Evolutionary conservation across 2,797 vertebrate genomes (phyloP), one percentile per base, ranked within the genome.

Genomic region (Peromyscus nudipes): DNA sequence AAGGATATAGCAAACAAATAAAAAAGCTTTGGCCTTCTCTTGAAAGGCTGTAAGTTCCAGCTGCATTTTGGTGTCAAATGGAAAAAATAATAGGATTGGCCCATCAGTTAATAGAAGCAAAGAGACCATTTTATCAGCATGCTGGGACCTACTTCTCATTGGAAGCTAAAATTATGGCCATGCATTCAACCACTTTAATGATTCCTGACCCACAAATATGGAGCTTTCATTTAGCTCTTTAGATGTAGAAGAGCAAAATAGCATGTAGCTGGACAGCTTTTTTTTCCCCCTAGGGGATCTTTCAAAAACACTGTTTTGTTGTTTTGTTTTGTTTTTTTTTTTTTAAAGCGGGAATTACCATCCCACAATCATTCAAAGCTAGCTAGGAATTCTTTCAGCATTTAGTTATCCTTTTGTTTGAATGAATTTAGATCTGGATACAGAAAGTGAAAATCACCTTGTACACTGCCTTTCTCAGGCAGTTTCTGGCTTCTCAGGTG

Each of bases 21-120:
- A 71, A 96, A 97, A 97, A 96, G 88, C 64, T 97, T 96, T 96
- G 85, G 13, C 84, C 64, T 93, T 92, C 69, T 85, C 84, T 97
- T 95, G 62, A 96, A 97, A 96, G 73, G 65, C 92, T 95, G 93
- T 92, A 96, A 93, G 77, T 93, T 90, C 83, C 88, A 96, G 81
- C 52, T 73, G 80, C 37, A 64, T 94, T 91, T 92, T 92, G 77
- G 90, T 85, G 46, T 95, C 82, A 88, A 95, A 89, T 88, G 88
- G 93, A 95, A 89, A 67, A 64, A 91, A 88, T 86, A 95, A 95
- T 92, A 97, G 81, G 64, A 17, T 92, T 87, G 86, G 84, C 10
- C 52, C 84, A 86, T 96, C 77, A 80, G 29, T 95, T 91, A 83
- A 49, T 57, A 71, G 73, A 96, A 95, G 43, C 75, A 92, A 91